Evolutionary conservation across 2,113 vertebrate genomes (phyloP).

Genomic region (Sinosuthora webbiana): DNA sequence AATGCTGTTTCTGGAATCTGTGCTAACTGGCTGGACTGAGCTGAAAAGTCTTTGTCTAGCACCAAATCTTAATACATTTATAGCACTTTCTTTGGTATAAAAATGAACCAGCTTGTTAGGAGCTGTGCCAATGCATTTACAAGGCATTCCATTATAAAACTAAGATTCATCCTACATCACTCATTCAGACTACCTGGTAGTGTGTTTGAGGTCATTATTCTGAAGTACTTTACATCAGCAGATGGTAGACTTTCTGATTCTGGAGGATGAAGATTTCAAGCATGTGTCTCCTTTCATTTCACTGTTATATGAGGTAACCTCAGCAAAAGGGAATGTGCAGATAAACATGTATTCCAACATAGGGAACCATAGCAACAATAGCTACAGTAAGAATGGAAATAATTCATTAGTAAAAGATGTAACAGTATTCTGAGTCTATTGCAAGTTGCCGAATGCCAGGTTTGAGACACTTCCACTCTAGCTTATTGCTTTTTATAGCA

Average conservation of each 20-base stretch:
- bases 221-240: not conserved
- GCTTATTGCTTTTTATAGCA: not conserved
- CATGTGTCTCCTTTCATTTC: not conserved
- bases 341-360: not conserved
- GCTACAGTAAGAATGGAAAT: not conserved
- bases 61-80: not conserved
- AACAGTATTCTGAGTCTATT: not conserved
- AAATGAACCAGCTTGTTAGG: not conserved
- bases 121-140: not conserved
- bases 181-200: not conserved
- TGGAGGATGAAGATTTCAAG: not conserved
- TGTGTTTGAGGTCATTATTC: not conserved
- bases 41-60: not conserved
- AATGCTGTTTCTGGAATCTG: not conserved
- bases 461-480: not conserved
- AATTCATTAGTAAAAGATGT: not conserved
- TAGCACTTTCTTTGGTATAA: not conserved
- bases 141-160: not conserved
- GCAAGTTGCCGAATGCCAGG: not conserved
- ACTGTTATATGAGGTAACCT: not conserved
- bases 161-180: not conserved
- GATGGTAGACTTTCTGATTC: not conserved
- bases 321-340: not conserved
- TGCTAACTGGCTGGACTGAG: not conserved
- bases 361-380: conserved; percentile 30